Evolutionary conservation across 2,888 invertebrate species (phyloP), one percentile per base, ranked within the genome.

Genomic region (Pycnomerus fuliginosus): DNA sequence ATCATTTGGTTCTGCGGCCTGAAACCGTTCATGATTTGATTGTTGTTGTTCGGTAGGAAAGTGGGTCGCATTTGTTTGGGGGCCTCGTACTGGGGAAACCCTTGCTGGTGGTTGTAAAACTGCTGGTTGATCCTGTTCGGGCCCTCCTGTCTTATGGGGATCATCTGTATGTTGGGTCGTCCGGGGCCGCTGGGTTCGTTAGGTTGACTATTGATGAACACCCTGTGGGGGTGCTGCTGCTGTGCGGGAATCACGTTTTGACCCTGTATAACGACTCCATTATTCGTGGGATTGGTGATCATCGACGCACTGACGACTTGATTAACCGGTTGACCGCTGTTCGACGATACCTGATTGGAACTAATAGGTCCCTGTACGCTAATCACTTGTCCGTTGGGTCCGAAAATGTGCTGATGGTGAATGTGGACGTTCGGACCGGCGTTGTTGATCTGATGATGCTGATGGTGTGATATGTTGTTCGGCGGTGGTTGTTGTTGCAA

Each of bases 301-400:
- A 45, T 45, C 25, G 46, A 28, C 14, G 27, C 42, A 16, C 42
- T 50, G 27, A 41, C 31, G 11, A 44, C 20, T 13, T 49, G 49
- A 41, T 49, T 52, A 11, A 55, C 39, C 28, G 44, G 33, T 15
- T 52, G 42, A 8, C 16, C 23, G 16, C 49, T 31, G 16, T 35
- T 35, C 17, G 39, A 35, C 14, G 34, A 35, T 10, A 38, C 31
- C 16, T 48, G 47, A 24, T 41, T 47, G 22, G 43, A 31, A 37
- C 28, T 38, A 3, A 40, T 34, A 39, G 62, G 71, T 16, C 76
- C 76, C 58, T 80, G 80, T 4, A 80, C 74, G 22, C 79, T 79
- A 40, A 81, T 79, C 32, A 81, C 73, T 66, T 80, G 80, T 27
- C 80, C 80, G 51, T 80, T 80, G 1, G 79, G 77, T 5, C 79